Conservation (phyloP, 1,140 invertebrate species). For the Eumaeus atala region DNA sequence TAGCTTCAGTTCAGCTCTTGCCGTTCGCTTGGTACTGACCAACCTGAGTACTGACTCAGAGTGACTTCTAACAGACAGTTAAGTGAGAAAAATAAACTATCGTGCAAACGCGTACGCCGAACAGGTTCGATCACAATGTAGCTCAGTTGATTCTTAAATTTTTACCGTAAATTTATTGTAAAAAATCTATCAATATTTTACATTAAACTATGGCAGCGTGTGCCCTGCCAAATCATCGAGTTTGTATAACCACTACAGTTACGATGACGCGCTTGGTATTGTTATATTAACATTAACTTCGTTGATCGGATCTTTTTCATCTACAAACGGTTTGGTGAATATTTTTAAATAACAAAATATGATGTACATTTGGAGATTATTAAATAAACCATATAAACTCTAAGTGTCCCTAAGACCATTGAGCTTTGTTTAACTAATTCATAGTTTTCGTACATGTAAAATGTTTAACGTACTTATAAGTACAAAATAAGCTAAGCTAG, state of each 20-base stretch:
- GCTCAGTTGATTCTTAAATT: conserved; percentile 64
- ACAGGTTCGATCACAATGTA: conserved; percentile 63
- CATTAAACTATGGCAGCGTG: conserved; percentile 49
- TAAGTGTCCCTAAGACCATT: neutral
- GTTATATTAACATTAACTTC: neutral
- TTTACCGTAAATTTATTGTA: conserved; percentile 60
- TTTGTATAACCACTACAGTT: conserved; percentile 7
- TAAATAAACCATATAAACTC: too few species aligned
- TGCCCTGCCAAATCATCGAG: neutral
- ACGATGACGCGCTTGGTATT: conserved; percentile 1
- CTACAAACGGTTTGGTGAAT: neutral
- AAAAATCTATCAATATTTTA: conserved; percentile 67
- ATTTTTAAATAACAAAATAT: neutral
- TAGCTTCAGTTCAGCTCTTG: too few species aligned
- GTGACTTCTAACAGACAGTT: conserved; percentile 3
- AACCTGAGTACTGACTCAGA: neutral
- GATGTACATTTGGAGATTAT: too few species aligned
- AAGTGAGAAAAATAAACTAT: neutral
- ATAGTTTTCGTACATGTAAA: neutral
- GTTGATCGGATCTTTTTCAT: conserved; percentile 1
- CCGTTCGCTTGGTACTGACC: too few species aligned
- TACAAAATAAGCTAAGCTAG: conserved; percentile 15
- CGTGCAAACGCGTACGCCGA: conserved; percentile 21
- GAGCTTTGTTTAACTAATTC: conserved; percentile 7
- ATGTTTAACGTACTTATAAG: neutral